A percentile compares a stretch with the other conserved stretches of the same genome.
Evolutionary conservation across 2,113 vertebrate genomes (phyloP).

Genomic region (Synodontis membranacea): DNA sequence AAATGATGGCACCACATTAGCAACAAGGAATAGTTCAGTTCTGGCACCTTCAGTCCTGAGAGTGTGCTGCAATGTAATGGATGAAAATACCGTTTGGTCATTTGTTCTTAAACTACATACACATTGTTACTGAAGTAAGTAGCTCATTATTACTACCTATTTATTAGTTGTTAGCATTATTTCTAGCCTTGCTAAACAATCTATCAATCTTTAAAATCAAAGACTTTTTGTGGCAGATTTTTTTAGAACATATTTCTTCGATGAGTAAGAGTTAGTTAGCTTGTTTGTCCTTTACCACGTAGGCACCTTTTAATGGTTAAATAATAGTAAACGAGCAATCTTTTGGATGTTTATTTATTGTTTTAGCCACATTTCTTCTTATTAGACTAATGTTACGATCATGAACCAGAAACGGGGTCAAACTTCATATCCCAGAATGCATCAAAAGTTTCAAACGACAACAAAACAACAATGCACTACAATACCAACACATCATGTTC

Average conservation of each 20-base stretch:
- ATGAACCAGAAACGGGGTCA: background rate
- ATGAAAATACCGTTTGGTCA: background rate
- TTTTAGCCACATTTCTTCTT: background rate
- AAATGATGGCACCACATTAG: background rate
- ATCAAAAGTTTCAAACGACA: background rate
- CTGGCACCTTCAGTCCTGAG: background rate
- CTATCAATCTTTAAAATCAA: too few species aligned
- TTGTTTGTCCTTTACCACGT: too few species aligned
- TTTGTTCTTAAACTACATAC: background rate
- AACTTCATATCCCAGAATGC: background rate
- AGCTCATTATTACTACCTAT: background rate
- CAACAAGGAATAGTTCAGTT: background rate
- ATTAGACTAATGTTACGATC: background rate
- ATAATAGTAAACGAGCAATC: background rate
- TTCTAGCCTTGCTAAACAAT: background rate
- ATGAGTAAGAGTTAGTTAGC: too few species aligned
- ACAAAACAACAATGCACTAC: too few species aligned
- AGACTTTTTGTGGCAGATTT: too few species aligned
- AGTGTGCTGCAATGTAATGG: background rate
- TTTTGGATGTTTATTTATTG: background rate
- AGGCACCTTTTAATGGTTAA: too few species aligned
- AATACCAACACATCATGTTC: background rate
- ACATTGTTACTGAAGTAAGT: background rate
- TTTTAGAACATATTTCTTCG: too few species aligned
- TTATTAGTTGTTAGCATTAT: background rate